Base-by-base conservation (phyloP, 2,888 invertebrate genomes). In the Caenorhabditis japonica region DNA sequence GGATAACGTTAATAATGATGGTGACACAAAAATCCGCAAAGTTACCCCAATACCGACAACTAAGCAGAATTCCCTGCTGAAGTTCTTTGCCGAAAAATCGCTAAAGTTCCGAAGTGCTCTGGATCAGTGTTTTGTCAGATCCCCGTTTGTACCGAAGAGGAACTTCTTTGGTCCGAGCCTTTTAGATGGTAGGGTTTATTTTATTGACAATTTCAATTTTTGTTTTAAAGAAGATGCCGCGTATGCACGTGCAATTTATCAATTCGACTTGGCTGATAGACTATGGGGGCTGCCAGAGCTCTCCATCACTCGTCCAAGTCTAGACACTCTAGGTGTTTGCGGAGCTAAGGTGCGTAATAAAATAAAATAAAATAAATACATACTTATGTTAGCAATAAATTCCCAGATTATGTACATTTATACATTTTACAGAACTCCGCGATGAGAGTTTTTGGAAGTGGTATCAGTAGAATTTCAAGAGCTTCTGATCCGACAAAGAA, bases 201-300 rank as follows among this genome's bases (percentile, higher is more conserved):
- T 46, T 13, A 13, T 13, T n/a, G 36, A 27, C 21, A 39, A 12
- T 7, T 4, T 8, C 39, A 39, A 51, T n/a, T 58, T 52, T 30
- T 49, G 25, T 33, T 25, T 51, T 79, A 27, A 36, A 84, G 84
- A 84, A 58, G 81, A 83, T 52, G 80, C 83, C 10, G 73, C 79
- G 25, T 84, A 83, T 56, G 81, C 83, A 3, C 68, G 83, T 5
- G 80, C 76, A 27, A 76, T 85, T 13, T 84, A 77, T 52, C 74
- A 81, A 13, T 80, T 76, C 17, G 82, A 85, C 41, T 61, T 85
- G n/a, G 79, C 82, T 7, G 85, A 85, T 52, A 68, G 76, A 13
- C 73, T 85, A 13, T 85, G 85, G 85, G 83, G 80, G 10, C 55
- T 85, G 17, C 72, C 77, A 19, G 84, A 84, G 55, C 52, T 77